A percentile compares a stretch with the other conserved stretches of the same genome.
Conservation (phyloP, 2,113 vertebrate species). For the Hippolais icterina region DNA sequence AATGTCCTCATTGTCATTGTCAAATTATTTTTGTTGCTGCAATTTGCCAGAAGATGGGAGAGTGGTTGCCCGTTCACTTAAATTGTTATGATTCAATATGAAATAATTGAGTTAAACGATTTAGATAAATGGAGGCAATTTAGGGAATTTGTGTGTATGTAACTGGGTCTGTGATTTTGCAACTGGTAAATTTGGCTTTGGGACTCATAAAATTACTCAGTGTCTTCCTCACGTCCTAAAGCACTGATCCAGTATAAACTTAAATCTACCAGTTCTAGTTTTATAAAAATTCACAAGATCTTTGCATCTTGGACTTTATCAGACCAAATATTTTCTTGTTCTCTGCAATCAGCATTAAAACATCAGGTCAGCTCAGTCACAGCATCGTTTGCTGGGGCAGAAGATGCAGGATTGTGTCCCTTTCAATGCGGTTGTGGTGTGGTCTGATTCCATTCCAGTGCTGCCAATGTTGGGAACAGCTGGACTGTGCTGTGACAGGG, state of each 20-base stretch:
- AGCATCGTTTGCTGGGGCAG: neutral
- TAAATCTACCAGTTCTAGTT: neutral
- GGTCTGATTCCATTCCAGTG: rapidly evolving
- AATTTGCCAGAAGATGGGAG: neutral
- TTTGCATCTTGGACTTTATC: neutral
- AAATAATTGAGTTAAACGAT: neutral
- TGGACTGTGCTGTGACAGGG: neutral
- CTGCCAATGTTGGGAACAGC: neutral
- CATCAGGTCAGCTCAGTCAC: neutral
- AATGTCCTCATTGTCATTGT: neutral
- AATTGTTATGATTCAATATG: neutral
- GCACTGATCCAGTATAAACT: neutral
- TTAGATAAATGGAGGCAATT: neutral
- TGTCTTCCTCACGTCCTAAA: neutral
- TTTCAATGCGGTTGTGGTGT: too few species aligned
- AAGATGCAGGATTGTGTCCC: neutral
- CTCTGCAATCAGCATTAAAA: neutral
- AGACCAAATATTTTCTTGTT: neutral
- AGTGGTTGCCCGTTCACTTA: neutral
- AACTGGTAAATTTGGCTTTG: neutral
- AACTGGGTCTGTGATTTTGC: neutral
- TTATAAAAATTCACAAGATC: neutral
- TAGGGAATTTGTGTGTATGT: neutral
- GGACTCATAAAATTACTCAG: neutral
- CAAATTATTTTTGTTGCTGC: neutral